These are phyloP conservation scores for Acanthaster planci DNA, from an alignment of 35 echinoderm and acorn worm species.

Conservation along the genomic window DNA sequence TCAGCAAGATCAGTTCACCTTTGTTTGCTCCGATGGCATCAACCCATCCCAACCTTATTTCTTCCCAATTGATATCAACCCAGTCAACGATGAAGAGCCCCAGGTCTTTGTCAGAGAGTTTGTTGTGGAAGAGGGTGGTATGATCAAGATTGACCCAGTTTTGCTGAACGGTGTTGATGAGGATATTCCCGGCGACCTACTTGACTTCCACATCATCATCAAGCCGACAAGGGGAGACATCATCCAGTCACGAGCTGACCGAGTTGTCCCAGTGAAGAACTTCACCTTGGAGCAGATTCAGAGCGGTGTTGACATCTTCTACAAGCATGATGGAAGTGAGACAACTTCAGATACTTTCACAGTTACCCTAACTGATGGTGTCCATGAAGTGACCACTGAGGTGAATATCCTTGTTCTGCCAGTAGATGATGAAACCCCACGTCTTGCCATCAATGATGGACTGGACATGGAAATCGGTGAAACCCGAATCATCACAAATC, in stretches of 20 bases:
- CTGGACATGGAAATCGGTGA: constrained; percentile 90
- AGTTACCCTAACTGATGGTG: constrained; percentile 87
- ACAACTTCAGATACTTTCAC: constrained; percentile 84
- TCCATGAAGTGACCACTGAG: constrained; percentile 76
- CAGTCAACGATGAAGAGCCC: constrained; percentile 91
- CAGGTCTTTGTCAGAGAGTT: constrained; percentile 61
- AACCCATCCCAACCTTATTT: constrained; percentile 74
- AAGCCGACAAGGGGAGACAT: constrained; percentile 71
- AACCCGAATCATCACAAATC: constrained; percentile 75
- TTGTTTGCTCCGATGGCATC: constrained; percentile 86
- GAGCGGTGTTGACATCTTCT: constrained; percentile 56
- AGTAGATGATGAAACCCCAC: constrained; percentile 95
- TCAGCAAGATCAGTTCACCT: constrained; percentile 76
- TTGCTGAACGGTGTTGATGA: constrained; percentile 72
- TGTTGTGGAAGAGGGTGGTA: constrained; percentile 78
- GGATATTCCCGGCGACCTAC: constrained; percentile 77
- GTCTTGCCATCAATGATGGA: constrained; percentile 93
- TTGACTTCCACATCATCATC: constrained; percentile 86
- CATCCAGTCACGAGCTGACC: constrained; percentile 33
- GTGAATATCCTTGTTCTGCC: constrained; percentile 65
- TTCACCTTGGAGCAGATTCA: constrained; percentile 89
- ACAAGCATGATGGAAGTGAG: constrained; percentile 91
- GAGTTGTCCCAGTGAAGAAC: constrained; percentile 67
- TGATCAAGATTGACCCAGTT: constrained; percentile 56
- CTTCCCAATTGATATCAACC: constrained; percentile 75